Base-by-base conservation (phyloP, 2,797 vertebrate genomes). In the Tenualosa ilisha region DNA sequence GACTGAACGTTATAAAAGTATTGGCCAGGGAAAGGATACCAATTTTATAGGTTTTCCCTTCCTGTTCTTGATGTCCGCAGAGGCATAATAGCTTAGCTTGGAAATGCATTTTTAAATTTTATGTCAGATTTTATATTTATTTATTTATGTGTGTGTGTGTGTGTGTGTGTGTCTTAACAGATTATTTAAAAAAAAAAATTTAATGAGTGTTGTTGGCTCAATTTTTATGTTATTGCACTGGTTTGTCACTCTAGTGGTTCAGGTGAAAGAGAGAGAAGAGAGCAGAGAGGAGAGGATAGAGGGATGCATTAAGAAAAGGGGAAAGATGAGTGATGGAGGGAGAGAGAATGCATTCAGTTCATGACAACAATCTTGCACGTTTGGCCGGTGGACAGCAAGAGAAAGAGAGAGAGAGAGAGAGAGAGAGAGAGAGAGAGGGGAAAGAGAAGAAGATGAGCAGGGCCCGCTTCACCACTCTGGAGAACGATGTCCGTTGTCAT, bases 401-500 rank as follows among this genome's bases (percentile, higher is more conserved):
- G 63, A 82, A 3, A 54, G 43, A 79, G 37, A 26, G 13, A 86
- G 24, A 63, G 11, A 51, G 56, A 86, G 22, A 83, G 79, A 82
- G 31, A 85, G 84, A 83, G 89, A n/a, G n/a, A n/a, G 87, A 85
- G 84, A 88, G 81, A 85, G 83, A 84, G n/a, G n/a, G n/a, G n/a
- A n/a, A n/a, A n/a, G 85, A 85, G 37, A 31, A 59, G 43, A 79
- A 87, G 87, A 88, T 87, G 85, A 88, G 83, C 63, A 56, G 83
- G 59, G 61, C 87, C 59, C 68, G 87, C 81, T 90, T 88, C 93
- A 91, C 86, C 83, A 82, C 92, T 91, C 82, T 6, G 93, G 91
- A 93, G 91, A 94, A 93, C 89, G 91, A 94, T 95, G 94, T 92
- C 91, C 81, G 95, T 95, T 95, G 93, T 94, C 93, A 96, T 96